These are phyloP conservation scores for Pelecanoides urinatrix DNA, from an alignment of 2,113 vertebrate genomes.

Conservation along the genomic window DNA sequence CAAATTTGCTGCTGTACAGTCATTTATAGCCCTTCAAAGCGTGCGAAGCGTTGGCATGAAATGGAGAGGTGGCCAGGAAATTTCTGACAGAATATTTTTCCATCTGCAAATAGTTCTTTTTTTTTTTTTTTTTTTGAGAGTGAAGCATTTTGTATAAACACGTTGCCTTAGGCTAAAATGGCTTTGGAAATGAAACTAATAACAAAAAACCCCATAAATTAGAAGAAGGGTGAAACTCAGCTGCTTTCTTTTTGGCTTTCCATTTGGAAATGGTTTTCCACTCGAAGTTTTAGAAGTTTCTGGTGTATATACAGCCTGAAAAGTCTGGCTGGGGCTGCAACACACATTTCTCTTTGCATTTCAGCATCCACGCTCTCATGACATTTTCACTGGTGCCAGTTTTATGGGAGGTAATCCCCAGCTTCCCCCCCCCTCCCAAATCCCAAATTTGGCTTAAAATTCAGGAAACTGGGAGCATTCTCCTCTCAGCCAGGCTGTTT, in stretches of 20 bases:
- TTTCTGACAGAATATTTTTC: slow-evolving; percentile 31
- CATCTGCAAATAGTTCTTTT: neutral
- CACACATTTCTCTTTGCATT: neutral
- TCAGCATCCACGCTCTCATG: neutral
- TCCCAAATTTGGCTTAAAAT: neutral
- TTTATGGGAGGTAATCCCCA: slow-evolving; percentile 13
- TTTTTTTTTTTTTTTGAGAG: neutral
- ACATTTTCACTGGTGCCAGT: neutral
- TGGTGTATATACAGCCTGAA: neutral
- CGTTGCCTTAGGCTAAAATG: neutral
- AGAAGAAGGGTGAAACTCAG: neutral
- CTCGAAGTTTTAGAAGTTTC: neutral
- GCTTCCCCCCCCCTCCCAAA: neutral
- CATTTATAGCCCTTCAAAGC: neutral
- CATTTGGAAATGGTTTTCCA: neutral
- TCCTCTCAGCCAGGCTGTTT: slow-evolving; percentile 30
- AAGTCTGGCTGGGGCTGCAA: neutral
- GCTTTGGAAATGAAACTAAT: neutral
- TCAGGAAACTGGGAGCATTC: neutral
- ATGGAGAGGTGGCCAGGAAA: slow-evolving; percentile 21
- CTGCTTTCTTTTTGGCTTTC: neutral
- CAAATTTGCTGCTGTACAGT: neutral
- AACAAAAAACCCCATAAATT: neutral
- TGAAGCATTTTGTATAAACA: neutral
- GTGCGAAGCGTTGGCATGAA: neutral